Conservation (phyloP, 2,113 vertebrate genomes). For the Pygoscelis antarcticus region DNA sequence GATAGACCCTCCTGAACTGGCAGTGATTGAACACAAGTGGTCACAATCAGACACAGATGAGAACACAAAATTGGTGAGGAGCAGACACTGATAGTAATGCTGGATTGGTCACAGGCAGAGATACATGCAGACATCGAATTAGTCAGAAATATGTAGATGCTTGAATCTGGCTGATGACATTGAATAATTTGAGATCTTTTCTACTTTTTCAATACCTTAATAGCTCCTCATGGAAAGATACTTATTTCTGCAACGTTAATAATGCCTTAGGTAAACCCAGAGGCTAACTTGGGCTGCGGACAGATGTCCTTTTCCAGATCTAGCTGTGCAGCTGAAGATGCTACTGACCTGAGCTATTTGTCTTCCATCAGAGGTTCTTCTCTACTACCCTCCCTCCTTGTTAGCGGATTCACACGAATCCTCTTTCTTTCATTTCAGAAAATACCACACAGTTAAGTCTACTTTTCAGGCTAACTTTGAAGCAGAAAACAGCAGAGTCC, state of each 20-base stretch:
- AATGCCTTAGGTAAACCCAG: not conserved
- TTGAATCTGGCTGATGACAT: not conserved
- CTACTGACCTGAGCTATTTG: not conserved
- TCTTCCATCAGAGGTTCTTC: not conserved
- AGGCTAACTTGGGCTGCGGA: not conserved
- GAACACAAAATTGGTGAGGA: not conserved
- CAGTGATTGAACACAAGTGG: not conserved
- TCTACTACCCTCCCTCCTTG: not conserved
- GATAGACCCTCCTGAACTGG: not conserved
- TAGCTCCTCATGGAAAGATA: not conserved
- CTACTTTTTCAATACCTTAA: not conserved
- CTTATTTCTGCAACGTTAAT: not conserved
- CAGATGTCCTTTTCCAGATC: not conserved
- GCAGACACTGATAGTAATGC: not conserved
- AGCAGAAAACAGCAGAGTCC: not conserved
- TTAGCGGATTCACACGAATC: not conserved
- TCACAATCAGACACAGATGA: not conserved
- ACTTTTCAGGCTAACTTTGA: not conserved
- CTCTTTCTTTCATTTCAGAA: not conserved
- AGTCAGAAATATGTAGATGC: not conserved
- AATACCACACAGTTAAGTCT: not conserved
- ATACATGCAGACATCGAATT: accelerated
- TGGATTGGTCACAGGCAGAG: not conserved
- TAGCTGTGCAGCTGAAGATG: not conserved
- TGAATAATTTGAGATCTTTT: not conserved